These are phyloP conservation scores for Zosterops pallidus DNA, from an alignment of 2,113 vertebrate species.

Conservation along the genomic window DNA sequence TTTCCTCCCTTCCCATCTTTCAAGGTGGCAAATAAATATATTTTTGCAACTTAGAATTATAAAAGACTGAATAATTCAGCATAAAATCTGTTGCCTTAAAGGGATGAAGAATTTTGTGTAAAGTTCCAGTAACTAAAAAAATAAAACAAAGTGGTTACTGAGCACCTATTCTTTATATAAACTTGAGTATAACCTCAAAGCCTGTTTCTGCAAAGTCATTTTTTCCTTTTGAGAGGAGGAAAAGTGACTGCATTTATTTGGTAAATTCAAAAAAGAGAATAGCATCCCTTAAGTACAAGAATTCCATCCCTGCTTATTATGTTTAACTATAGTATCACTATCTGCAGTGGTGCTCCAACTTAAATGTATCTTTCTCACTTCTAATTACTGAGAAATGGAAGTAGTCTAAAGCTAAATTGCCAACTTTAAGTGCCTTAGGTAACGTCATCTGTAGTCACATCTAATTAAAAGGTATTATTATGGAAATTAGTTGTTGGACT, in stretches of 20 bases:
- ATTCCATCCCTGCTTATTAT: neutral
- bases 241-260: neutral
- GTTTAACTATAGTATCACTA: neutral
- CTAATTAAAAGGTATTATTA: conserved; percentile 61
- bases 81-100: neutral
- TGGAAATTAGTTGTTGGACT: conserved; percentile 42
- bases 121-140: neutral
- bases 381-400: conserved; percentile 35
- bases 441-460: conserved; percentile 30
- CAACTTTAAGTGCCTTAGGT: conserved; percentile 11
- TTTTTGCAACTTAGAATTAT: neutral
- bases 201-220: neutral
- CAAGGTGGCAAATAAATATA: neutral
- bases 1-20: neutral
- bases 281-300: neutral
- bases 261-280: neutral
- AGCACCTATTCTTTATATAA: neutral
- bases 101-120: neutral
- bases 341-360: neutral
- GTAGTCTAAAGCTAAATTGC: conserved; percentile 1
- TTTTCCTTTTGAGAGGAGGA: neutral
- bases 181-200: neutral
- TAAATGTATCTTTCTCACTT: neutral
- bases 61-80: neutral
- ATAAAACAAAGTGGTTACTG: neutral